Evolutionary conservation across 2,888 invertebrate species (phyloP), one percentile per base, ranked within the genome.

Genomic region (Drosophila algonquin): DNA sequence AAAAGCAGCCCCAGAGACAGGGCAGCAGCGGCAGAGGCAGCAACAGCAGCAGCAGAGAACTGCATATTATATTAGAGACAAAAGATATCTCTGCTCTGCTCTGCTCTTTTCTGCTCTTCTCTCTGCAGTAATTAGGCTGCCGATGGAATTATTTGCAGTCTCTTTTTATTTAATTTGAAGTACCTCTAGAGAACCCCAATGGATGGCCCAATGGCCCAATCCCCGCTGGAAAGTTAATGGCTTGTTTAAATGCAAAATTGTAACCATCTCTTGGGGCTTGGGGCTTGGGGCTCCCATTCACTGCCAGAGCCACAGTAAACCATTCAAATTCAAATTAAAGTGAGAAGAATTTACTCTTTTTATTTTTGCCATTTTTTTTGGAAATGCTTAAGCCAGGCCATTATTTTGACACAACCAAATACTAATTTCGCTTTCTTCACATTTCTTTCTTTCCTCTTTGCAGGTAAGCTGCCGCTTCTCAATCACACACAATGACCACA

Each of bases 111-210:
- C 12, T 12, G 3, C 12, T 12, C 10, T 24, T 24, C 32, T 10
- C 46, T 10, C 27, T 78, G 84, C 78, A 84, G 84, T 87, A 84
- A 85, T 87, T 85, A 85, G 79, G 70, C 30, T 52, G 10, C 46
- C 65, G 56, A 77, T 64, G 73, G 76, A 83, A 85, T 80, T 81
- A 79, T 53, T 65, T 68, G 65, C 67, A 68, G 40, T 75, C 63
- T 57, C 51, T 53, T 52, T 65, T 64, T 45, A 45, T 55, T 64
- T 64, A 55, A 64, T 63, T 56, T 55, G 9, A 50, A 64, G 35
- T 40, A 40, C 7, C 40, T 40, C 40, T 2, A 40, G 40, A 40
- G 40, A 40, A 40, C 7, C 7, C 14, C 40, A n/a, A 3, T 3
- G 21, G 21, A 21, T 21, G 21, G 21, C 21, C 21, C 21, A 21